Conservation (phyloP, 2,888 invertebrate genomes). For the Spilosoma lubricipeda region DNA sequence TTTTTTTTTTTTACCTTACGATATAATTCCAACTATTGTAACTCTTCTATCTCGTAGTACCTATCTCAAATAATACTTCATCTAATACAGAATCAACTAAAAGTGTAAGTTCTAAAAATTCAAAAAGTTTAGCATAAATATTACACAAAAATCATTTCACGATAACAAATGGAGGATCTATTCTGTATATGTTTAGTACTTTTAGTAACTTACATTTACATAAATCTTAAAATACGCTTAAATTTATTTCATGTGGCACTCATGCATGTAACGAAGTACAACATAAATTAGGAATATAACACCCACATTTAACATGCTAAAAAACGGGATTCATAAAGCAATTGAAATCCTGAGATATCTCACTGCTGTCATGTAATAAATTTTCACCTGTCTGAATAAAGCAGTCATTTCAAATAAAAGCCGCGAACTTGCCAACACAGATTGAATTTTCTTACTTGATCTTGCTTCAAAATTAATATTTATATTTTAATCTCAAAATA, state of each 20-base stretch:
- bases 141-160: too few relatives aligned
- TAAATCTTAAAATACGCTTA: background rate
- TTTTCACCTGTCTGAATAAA: conserved; percentile 25
- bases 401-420: conserved; percentile 21
- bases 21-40: too few relatives aligned
- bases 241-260: background rate
- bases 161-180: too few relatives aligned
- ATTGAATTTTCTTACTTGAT: background rate
- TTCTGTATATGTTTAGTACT: background rate
- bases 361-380: conserved; percentile 2
- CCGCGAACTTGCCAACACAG: conserved; percentile 19
- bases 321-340: conserved; percentile 4
- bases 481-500: conserved; percentile 9
- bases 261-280: background rate
- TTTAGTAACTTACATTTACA: background rate
- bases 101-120: too few relatives aligned
- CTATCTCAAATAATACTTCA: too few relatives aligned
- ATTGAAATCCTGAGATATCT: background rate
- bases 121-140: too few relatives aligned
- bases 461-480: conserved; percentile 6
- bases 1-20: too few relatives aligned
- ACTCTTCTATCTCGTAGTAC: too few relatives aligned
- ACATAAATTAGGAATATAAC: background rate
- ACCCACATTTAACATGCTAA: background rate
- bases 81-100: too few relatives aligned